phyloP scores from a whole-genome alignment of 2,113 vertebrate genomes.

The Dicaeum eximium region DNA sequence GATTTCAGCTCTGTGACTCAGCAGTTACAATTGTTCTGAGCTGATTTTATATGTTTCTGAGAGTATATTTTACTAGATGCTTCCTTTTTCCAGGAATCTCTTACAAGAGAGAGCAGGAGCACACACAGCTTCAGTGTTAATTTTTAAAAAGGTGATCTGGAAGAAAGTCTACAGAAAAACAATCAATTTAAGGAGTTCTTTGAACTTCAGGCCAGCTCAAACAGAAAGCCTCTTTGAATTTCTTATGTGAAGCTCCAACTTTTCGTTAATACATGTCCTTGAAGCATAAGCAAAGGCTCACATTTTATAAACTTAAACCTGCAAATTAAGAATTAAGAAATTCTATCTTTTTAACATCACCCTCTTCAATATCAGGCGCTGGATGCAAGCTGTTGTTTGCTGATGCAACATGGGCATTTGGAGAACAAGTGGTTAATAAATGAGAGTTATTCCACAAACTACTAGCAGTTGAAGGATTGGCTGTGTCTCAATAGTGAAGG shows the following conservation, averaged over 20 bases:
- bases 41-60: not conserved
- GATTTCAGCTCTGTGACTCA: not conserved
- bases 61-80: not conserved
- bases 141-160: not conserved
- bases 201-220: not conserved
- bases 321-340: not conserved
- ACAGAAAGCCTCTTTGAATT: not conserved
- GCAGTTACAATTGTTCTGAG: not conserved
- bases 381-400: not conserved
- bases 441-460: not conserved
- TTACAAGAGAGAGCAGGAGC: not conserved
- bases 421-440: not conserved
- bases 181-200: not conserved
- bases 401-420: not conserved
- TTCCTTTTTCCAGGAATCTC: not conserved
- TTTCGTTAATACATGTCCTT: not conserved
- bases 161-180: not conserved
- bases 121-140: not conserved
- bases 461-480: not conserved
- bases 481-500: not conserved
- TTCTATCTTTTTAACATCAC: not conserved
- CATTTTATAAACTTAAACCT: not conserved
- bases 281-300: not conserved
- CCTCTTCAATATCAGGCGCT: not conserved
- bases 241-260: not conserved